These are phyloP conservation scores for Nemopilema nomurai DNA, from an alignment of 30 jellyfish, hydroid and myxozoan genomes.

Conservation along the genomic window DNA sequence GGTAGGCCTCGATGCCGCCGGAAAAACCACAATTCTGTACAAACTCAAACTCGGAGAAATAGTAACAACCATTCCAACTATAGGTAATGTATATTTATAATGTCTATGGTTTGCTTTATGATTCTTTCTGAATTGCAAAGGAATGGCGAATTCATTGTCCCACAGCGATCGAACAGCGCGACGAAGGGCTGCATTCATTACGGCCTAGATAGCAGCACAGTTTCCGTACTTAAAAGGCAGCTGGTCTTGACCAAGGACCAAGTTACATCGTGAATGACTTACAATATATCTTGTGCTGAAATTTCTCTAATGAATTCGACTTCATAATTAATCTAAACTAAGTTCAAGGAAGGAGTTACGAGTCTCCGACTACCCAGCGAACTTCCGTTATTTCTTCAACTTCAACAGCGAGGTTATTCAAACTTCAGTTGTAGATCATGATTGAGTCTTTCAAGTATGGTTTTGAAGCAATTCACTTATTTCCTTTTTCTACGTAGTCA, in stretches of 20 bases:
- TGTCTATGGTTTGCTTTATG: neutral
- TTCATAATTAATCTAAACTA: no score
- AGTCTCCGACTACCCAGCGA: neutral
- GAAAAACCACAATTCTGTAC: conserved; percentile 98
- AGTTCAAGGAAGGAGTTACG: neutral
- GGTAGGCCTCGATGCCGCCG: conserved; percentile 99
- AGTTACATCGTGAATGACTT: no score
- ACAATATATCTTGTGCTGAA: no score
- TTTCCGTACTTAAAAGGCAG: neutral
- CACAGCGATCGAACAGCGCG: no score
- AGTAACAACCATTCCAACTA: conserved; percentile 37
- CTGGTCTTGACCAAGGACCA: no score
- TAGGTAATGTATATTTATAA: neutral
- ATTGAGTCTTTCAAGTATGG: neutral
- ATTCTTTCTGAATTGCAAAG: neutral
- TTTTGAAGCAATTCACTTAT: neutral
- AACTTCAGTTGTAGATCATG: neutral
- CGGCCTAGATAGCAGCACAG: neutral
- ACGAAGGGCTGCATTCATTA: neutral
- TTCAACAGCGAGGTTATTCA: neutral
- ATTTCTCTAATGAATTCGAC: no score
- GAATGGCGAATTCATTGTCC: neutral
- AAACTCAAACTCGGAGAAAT: conserved; percentile 55
- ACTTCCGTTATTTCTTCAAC: neutral
- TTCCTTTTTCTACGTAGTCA: no score